Percentiles rank a stretch among this genome's conserved stretches.
Conservation (phyloP, 2,113 vertebrate genomes). For the Campylomormyrus numenius region DNA sequence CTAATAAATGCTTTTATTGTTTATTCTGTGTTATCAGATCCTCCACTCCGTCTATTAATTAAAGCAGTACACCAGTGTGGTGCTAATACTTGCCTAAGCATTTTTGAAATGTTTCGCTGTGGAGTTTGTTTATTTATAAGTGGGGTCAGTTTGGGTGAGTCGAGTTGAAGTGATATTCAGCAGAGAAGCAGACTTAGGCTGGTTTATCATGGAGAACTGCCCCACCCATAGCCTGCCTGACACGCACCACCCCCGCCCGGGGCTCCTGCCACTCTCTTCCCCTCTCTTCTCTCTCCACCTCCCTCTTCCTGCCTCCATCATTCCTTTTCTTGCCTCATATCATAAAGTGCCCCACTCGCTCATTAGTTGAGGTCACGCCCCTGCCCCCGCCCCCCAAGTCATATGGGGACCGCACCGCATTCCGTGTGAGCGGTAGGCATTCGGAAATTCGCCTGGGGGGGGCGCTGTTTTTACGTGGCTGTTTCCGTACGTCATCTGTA, state of each 20-base stretch:
- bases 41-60: neutral
- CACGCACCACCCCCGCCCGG: neutral
- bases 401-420: neutral
- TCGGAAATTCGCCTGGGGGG: neutral
- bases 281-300: neutral
- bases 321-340: neutral
- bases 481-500: neutral
- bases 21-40: slow-evolving; percentile 4
- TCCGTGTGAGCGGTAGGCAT: neutral
- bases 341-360: neutral
- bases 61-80: neutral
- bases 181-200: neutral
- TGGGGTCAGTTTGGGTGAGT: neutral
- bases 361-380: neutral
- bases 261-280: neutral
- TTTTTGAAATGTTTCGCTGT: neutral
- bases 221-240: neutral
- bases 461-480: neutral
- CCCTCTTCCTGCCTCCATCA: neutral
- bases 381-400: neutral
- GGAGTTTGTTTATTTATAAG: neutral
- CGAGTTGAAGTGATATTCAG: neutral
- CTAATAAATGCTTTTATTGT: slow-evolving; percentile 1
- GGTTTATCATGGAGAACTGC: neutral
- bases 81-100: slow-evolving; percentile 1